Evolutionary conservation across 1,140 invertebrate species (phyloP).

Genomic region (Aphelenchoides fujianensis): DNA sequence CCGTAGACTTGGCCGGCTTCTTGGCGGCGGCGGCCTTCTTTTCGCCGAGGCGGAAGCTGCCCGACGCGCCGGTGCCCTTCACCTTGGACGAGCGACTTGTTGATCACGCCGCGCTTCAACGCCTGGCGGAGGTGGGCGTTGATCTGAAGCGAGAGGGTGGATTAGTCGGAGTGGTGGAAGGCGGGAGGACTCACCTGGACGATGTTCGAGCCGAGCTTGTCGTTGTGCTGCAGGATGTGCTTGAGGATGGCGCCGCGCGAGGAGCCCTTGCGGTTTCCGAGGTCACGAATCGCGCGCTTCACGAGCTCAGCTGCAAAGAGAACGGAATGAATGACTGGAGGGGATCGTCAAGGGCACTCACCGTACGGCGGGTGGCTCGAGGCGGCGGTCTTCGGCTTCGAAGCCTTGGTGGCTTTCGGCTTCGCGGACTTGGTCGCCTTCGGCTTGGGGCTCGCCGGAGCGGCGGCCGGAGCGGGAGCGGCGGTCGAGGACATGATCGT

Average conservation of each 20-base stretch:
- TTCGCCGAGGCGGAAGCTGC: constrained; percentile 63
- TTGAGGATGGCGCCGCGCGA: constrained; percentile 63
- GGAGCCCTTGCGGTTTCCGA: constrained; percentile 54
- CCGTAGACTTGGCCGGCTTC: background rate
- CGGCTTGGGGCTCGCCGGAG: background rate
- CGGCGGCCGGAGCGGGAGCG: background rate
- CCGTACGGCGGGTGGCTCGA: constrained; percentile 41
- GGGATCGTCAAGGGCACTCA: constrained; percentile 24
- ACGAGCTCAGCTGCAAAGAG: too few relatives aligned
- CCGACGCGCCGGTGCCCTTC: constrained; percentile 62
- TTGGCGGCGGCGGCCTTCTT: background rate
- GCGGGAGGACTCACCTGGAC: background rate
- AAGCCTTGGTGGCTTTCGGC: constrained; percentile 42
- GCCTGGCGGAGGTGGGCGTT: constrained; percentile 59
- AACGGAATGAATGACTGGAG: too few relatives aligned
- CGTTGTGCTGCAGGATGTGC: constrained; percentile 63
- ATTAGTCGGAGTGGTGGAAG: background rate
- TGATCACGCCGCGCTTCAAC: constrained; percentile 55
- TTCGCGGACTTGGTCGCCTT: constrained; percentile 38
- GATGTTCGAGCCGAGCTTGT: constrained; percentile 61
- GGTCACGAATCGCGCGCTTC: too few relatives aligned
- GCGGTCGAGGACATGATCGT: background rate
- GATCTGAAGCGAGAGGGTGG: constrained; percentile 22
- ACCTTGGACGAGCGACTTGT: constrained; percentile 57
- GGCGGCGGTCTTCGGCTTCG: constrained; percentile 23